These are phyloP conservation scores for Gallinago media DNA, from an alignment of 2,113 vertebrate species.

Conservation along the genomic window DNA sequence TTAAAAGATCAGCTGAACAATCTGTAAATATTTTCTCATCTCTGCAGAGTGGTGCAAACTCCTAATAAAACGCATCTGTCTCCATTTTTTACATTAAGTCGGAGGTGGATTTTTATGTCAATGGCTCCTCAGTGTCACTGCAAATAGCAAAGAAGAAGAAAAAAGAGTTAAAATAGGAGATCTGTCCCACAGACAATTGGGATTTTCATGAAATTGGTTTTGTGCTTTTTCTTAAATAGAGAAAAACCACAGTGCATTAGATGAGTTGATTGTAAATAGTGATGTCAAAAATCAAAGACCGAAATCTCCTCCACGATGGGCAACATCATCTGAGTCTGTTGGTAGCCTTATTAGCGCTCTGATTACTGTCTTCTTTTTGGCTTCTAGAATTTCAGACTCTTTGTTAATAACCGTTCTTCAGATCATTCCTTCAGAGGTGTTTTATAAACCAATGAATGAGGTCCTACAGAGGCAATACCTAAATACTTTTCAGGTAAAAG, in stretches of 20 bases:
- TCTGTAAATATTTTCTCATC: slow-evolving; percentile 61
- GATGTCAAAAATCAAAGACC: background rate
- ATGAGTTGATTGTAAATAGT: background rate
- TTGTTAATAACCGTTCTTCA: background rate
- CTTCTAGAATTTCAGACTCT: background rate
- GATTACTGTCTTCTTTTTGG: background rate
- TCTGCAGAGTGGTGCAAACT: background rate
- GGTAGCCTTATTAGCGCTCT: background rate
- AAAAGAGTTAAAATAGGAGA: background rate
- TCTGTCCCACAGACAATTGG: background rate
- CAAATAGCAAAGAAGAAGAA: background rate
- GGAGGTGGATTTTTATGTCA: background rate
- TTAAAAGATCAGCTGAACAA: slow-evolving; percentile 55
- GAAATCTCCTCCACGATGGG: background rate
- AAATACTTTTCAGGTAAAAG: background rate
- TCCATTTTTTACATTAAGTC: background rate
- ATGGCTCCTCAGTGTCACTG: background rate
- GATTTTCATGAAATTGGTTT: background rate
- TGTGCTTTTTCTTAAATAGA: background rate
- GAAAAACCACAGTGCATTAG: background rate
- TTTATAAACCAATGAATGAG: background rate
- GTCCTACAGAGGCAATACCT: background rate
- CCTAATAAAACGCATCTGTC: slow-evolving; percentile 27
- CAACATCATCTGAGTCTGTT: background rate
- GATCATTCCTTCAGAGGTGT: background rate